Evolutionary conservation across 2,888 invertebrate genomes (phyloP), one percentile per base, ranked within the genome.

Genomic region (Teinopalpus imperialis): DNA sequence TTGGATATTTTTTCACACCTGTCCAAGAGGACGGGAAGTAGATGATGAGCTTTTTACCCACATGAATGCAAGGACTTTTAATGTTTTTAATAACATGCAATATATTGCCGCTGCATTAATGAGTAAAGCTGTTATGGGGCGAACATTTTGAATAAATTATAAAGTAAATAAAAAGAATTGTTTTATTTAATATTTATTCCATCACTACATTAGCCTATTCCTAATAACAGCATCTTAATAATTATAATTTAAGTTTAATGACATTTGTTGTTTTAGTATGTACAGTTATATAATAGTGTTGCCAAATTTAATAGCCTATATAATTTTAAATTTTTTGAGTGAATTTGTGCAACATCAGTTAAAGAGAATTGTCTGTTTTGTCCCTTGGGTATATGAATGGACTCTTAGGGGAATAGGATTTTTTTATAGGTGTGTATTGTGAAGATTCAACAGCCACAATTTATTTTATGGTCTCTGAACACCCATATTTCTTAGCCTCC

Each of bases 1-100:
- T 0, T 86, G 86, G 86, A 68, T 78, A 2, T 87, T 76, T 57
- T 74, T 80, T 49, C 87, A 87, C 63, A 80, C 79, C 0, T 76
- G 75, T 29, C 86, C 86, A 0, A 52, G 79, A 20, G 87, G 86
- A 0, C 24, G 51, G 0, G 86, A 87, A 50, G 75, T 80, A 0
- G 64, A 66, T 0, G 75, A 86, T 3, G 13, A 56, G 0, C 47
- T 86, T 0, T 85, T 86, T 45, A 57, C 66, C 26, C 71, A 79
- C 30, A 5, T 8, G 8, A 72, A 73, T 1, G 47, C 86, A 0
- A 65, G 69, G 48, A 85, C 85, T 0, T 81, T 79, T 48, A 50
- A 47, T 0, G 73, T 73, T 0, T 81, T 77, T 49, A 62, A 74
- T 24, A 87, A 87, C 30, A 74, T 81, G 66, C 83, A 81, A 1